Percentiles rank a stretch among this genome's conserved stretches.
Conservation (phyloP, 2,888 invertebrate genomes). For the Leptopilina syphax region DNA sequence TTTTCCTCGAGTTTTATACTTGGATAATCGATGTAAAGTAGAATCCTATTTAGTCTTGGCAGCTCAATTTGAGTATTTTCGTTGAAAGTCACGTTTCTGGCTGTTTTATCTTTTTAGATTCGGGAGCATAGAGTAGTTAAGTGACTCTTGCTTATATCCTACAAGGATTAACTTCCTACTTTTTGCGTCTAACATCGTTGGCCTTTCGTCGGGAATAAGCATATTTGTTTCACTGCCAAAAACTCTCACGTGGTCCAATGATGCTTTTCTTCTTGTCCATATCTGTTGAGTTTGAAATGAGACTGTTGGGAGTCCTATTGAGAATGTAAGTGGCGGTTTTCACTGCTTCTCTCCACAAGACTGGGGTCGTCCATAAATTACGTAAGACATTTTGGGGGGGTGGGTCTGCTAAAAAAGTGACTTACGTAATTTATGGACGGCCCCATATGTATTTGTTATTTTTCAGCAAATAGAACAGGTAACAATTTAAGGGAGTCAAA, state of each 20-base stretch:
- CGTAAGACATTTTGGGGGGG: too few species aligned
- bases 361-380: too few species aligned
- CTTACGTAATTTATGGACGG: too few species aligned
- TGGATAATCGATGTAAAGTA: neutral
- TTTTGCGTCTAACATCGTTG: constrained; percentile 52
- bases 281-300: neutral
- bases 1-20: neutral
- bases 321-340: too few species aligned
- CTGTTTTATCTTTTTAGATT: constrained; percentile 53
- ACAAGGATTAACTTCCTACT: constrained; percentile 55
- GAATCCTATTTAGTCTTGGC: neutral
- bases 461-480: too few species aligned
- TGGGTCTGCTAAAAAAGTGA: too few species aligned
- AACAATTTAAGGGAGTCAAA: too few species aligned
- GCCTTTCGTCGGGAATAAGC: constrained; percentile 49
- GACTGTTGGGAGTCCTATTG: too few species aligned
- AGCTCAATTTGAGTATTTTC: constrained; percentile 43
- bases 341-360: too few species aligned
- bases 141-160: constrained; percentile 56
- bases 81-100: constrained; percentile 58
- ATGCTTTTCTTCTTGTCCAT: constrained; percentile 55
- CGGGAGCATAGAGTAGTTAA: constrained; percentile 56
- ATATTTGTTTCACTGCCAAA: constrained; percentile 60
- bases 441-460: too few species aligned
- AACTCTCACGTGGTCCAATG: constrained; percentile 56